phyloP scores from a whole-genome alignment of 2,797 vertebrate genomes.

The Falco naumanni region DNA sequence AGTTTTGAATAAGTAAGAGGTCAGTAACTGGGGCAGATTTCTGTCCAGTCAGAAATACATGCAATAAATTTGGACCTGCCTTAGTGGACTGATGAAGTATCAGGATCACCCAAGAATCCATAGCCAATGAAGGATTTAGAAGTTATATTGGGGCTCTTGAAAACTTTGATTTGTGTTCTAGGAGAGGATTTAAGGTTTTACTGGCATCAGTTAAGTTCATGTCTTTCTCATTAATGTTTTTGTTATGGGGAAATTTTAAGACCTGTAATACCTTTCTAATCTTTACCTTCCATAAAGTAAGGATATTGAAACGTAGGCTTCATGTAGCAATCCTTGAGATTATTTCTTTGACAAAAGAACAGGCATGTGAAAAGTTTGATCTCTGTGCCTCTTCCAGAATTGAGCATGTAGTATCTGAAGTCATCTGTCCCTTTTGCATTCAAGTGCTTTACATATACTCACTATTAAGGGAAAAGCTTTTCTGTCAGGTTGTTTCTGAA shows the following conservation, averaged over 20 bases:
- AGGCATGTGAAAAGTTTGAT: background rate
- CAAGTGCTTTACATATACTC: background rate
- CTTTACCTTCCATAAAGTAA: background rate
- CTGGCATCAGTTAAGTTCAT: background rate
- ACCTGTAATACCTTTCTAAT: background rate
- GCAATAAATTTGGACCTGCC: background rate
- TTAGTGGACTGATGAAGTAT: background rate
- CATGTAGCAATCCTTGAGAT: background rate
- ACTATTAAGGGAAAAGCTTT: background rate
- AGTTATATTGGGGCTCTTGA: background rate
- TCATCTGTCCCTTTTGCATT: background rate
- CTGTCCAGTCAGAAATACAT: background rate
- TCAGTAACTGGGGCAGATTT: background rate
- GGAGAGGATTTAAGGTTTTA: background rate
- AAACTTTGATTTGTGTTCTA: background rate
- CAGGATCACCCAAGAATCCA: background rate
- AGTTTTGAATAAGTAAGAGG: background rate
- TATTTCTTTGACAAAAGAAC: background rate
- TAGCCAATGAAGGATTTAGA: background rate
- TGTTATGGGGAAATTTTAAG: background rate
- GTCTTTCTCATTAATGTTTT: background rate
- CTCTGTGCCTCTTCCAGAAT: background rate
- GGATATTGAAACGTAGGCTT: background rate
- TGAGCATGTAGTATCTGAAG: background rate
- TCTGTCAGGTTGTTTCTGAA: background rate